Base-by-base conservation (phyloP, 2,888 invertebrate species). In the Parapristionchus giblindavisi region DNA sequence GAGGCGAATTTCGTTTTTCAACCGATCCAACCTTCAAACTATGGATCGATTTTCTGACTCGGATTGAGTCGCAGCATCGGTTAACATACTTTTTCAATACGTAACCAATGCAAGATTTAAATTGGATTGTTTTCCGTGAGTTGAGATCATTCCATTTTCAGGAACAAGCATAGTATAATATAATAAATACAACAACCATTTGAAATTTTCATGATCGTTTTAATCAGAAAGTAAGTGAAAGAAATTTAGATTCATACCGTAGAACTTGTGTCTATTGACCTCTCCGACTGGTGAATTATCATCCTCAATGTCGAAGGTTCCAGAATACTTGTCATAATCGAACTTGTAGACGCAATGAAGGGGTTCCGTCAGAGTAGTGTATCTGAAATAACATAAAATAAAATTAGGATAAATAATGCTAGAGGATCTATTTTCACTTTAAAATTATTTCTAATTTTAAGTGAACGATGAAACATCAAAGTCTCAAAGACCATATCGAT, bases 291-390 rank as follows among this genome's bases (percentile, higher is more conserved):
- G 87, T 76, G 84, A 84, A 78, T 87, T 87, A 73, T 87, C 87
- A 65, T 87, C 87, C 76, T 87, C 87, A 51, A 87, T 65, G 61
- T 87, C 85, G 68, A 87, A 86, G 1, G 87, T 87, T 43, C 87
- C 87, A 24, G 87, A 87, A 76, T 87, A 87, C 76, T 87, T 87
- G 76, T 87, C 87, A 68, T 87, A 87, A 61, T 87, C 87, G 76
- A 87, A 87, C 71, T 87, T 87, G 81, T 87, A 87, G 54, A 87
- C 87, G 65, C 87, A 87, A 61, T 87, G 87, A 34, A 87, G 81
- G 2, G 87, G 87, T 66, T 87, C 87, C 3, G 83, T 80, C 8
- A 87, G 78, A 0, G 87, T 87, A 0, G 85, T 80, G 74, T 87
- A 87, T 75, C 86, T 86, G 71, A 54, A 77, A 54, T 21, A 21